These are phyloP conservation scores for Pseudochaenichthys georgianus DNA, from an alignment of 2,797 vertebrate genomes.

Conservation along the genomic window DNA sequence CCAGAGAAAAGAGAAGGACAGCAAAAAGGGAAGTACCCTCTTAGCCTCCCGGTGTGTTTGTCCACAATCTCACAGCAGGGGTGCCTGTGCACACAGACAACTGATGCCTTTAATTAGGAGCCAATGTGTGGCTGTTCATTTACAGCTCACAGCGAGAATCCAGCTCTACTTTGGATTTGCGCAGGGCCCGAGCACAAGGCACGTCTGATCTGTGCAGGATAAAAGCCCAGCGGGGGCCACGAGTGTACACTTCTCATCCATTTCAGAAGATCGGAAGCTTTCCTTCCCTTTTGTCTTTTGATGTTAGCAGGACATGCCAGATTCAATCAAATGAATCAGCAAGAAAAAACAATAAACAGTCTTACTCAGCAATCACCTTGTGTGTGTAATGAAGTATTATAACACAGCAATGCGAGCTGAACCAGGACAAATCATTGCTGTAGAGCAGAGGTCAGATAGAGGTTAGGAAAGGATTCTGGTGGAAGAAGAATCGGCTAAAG, in stretches of 20 bases:
- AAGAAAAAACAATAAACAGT: conserved; percentile 15
- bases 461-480: conserved; percentile 31
- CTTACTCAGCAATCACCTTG: conserved; percentile 22
- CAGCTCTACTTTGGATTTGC: conserved; percentile 58
- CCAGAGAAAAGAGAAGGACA: conserved; percentile 30
- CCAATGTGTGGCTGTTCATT: conserved; percentile 75
- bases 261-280: conserved; percentile 38
- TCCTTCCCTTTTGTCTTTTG: conserved; percentile 45
- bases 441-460: conserved; percentile 38
- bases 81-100: conserved; percentile 62
- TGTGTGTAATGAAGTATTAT: conserved; percentile 21
- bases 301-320: conserved; percentile 51
- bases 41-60: conserved; percentile 67
- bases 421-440: conserved; percentile 8
- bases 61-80: conserved; percentile 64
- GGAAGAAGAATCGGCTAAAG: conserved; percentile 25
- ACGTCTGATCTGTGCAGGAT: conserved; percentile 65
- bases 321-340: conserved; percentile 40
- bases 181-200: conserved; percentile 53
- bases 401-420: conserved; percentile 9
- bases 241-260: conserved; percentile 22
- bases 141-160: conserved; percentile 68
- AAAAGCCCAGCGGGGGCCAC: conserved; percentile 46
- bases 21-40: conserved; percentile 51
- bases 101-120: conserved; percentile 74